phyloP scores from a whole-genome alignment of 2,797 vertebrate genomes.

The Gymnoscopelus microlampas region DNA sequence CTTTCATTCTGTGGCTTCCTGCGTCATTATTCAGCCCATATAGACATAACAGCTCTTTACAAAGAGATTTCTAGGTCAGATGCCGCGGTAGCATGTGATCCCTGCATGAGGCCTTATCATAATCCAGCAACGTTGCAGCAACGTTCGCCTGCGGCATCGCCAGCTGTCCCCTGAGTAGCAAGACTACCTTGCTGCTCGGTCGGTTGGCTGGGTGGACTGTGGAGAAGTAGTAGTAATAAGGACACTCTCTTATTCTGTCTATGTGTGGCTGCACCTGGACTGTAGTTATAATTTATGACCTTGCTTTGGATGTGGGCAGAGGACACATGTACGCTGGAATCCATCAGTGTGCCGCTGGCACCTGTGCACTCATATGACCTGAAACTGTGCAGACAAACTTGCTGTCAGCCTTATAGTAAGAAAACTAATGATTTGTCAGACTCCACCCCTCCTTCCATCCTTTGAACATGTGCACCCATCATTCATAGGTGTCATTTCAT shows the following conservation, averaged over 20 bases:
- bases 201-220: slow-evolving; percentile 42
- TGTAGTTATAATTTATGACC: slow-evolving; percentile 71
- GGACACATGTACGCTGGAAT: slow-evolving; percentile 53
- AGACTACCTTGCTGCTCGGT: slow-evolving; percentile 29
- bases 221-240: slow-evolving; percentile 70
- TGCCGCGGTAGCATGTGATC: slow-evolving; percentile 37
- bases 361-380: not conserved
- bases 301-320: slow-evolving; percentile 66
- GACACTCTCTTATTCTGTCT: slow-evolving; percentile 62
- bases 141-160: slow-evolving; percentile 38
- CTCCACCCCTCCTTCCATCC: too few relatives aligned
- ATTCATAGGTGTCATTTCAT: not conserved
- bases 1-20: slow-evolving; percentile 9
- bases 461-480: too few relatives aligned
- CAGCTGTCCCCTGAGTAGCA: slow-evolving; percentile 51
- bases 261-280: slow-evolving; percentile 50
- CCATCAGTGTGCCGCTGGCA: slow-evolving; percentile 36
- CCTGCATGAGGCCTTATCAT: slow-evolving; percentile 47
- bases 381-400: not conserved
- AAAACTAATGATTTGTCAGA: too few relatives aligned
- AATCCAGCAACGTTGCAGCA: slow-evolving; percentile 49
- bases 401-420: too few relatives aligned
- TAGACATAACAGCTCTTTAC: slow-evolving; percentile 48
- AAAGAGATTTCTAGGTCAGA: slow-evolving; percentile 35
- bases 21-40: slow-evolving; percentile 42